Base-by-base conservation (phyloP, 2,797 vertebrate genomes). In the Sebastes itinus region DNA sequence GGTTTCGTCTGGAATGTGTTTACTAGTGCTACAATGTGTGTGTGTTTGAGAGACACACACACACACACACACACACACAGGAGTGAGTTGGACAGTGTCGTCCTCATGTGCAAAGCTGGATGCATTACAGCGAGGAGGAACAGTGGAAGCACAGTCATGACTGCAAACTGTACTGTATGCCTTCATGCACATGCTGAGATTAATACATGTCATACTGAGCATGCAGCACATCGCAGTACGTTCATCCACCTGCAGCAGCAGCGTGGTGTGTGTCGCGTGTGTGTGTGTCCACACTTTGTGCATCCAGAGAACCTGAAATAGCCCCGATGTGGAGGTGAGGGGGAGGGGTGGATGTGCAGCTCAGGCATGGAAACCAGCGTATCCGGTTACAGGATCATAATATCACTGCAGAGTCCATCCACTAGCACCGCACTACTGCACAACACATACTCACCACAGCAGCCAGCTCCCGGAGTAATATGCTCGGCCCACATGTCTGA, bases 381-480 rank as follows among this genome's bases (percentile, higher is more conserved):
- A 96, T 98, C 97, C 82, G 93, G 95, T 99, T 99, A 97, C 98
- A 97, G 96, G 95, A 97, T 97, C 97, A 96, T 96, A 97, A 96
- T 96, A 96, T 97, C 95, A 89, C 95, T 95, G 95, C 96, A 96
- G 96, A 95, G 92, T 92, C 92, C 87, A 75, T 85, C 89, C 90
- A 87, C 89, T 73, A 82, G 83, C 68, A 59, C 91, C 83, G 89
- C 90, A 87, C 88, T 87, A 77, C 90, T 11, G 72, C 87, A 82
- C 77, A 64, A 80, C 73, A 75, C 87, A 80, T 82, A 72, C 91
- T 63, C 84, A 63, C 70, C 65, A 58, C 82, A 35, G 80, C 59
- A 77, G 72, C 59, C 70, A 59, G 87, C 77, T 77, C 64, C 56
- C 28, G 32, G 62, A 84, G 70, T 76, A 72, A 78, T 72, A 42